These are phyloP conservation scores for Holothuria scabra DNA, from an alignment of 53 echinoderm and acorn worm genomes.

Conservation along the genomic window DNA sequence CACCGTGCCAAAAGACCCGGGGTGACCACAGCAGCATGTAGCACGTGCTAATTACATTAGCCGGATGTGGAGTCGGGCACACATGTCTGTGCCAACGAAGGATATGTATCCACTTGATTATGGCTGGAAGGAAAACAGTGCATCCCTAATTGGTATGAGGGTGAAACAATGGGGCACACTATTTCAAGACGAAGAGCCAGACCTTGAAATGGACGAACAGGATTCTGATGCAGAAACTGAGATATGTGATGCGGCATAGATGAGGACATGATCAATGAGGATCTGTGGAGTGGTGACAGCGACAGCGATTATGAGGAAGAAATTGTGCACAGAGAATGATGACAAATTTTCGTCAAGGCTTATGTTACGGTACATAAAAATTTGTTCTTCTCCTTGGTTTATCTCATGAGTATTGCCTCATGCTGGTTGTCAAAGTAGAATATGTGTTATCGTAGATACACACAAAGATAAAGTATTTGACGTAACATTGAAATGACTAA, in stretches of 20 bases:
- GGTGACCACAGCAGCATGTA: constrained; percentile 14
- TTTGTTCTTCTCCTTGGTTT: too few species aligned
- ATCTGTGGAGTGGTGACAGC: too few species aligned
- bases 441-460: too few species aligned
- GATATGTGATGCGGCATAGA: background rate
- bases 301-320: background rate
- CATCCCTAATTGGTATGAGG: constrained; percentile 18
- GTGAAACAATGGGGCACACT: background rate
- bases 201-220: constrained; percentile 15
- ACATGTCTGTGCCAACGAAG: constrained; percentile 15
- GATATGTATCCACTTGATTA: background rate
- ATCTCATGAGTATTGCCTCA: too few species aligned
- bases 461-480: too few species aligned
- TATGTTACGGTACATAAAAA: too few species aligned
- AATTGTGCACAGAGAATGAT: too few species aligned
- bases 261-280: background rate
- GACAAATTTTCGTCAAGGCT: too few species aligned
- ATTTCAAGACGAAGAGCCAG: constrained; percentile 3
- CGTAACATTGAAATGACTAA: too few species aligned
- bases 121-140: background rate
- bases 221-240: constrained; percentile 4
- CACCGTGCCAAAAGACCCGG: constrained; percentile 53
- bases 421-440: too few species aligned
- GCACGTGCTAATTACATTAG: constrained; percentile 12
- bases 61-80: constrained; percentile 45